Evolutionary conservation across 1,140 invertebrate species (phyloP), one percentile per base, ranked within the genome.

Genomic region (Panagrolaimus sp.): DNA sequence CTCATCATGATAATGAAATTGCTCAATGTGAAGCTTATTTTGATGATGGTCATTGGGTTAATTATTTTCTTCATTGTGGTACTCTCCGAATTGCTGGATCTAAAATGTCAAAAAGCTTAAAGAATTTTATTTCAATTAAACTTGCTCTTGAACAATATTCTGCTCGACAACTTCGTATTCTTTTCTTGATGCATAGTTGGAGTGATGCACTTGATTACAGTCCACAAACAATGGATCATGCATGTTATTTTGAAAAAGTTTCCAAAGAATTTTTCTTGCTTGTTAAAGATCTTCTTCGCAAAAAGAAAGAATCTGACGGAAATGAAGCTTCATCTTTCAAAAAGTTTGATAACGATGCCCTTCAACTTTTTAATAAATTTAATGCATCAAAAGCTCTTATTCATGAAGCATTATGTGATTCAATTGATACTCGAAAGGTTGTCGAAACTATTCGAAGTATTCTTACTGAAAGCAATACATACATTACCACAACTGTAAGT

Each of bases 51-150:
- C 87, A 92, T 76, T 98, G 96, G 96, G 93, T 98, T 0, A 90
- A 90, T 69, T 99, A 98, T 83, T 99, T 99, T 83, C 85, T 99
- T 0, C 96, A 99, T 85, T 93, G 94, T 0, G 96, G 96, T 0
- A 96, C 98, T 84, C 87, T 99, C 15, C 96, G 94, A 6, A 99
- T 99, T 76, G 88, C 92, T n/a, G 96, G 96, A 15, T 98, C 94
- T 85, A 99, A 99, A 87, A 99, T 99, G 96, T 98, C 95, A 0
- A 99, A 99, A 84, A 97, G 93, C 0, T 84, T 99, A 43, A 99
- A 99, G 84, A 99, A 99, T 84, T 99, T 99, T 83, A 90, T 98
- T 55, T 94, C 94, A 0, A 98, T 99, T 77, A 89, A 92, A 79
- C 91, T 98, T 21, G 94, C 94, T 0, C 85, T 99, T 12, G 87